Evolutionary conservation across 1,140 invertebrate genomes (phyloP).

Genomic region (Eulimnadia texana): DNA sequence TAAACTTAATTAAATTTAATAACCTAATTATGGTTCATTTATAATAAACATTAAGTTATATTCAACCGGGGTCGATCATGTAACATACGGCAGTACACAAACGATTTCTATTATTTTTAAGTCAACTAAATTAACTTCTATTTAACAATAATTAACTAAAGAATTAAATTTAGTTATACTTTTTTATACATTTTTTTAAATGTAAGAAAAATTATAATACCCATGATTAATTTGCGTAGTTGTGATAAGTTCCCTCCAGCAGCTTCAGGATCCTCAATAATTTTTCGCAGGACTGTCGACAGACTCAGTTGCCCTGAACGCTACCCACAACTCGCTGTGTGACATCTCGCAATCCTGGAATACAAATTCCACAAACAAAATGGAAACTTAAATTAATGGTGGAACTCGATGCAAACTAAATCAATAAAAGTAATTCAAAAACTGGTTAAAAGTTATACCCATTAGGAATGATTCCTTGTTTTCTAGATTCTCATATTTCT

Average conservation of each 20-base stretch:
- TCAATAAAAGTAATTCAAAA: too few species aligned
- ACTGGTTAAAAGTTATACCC: too few species aligned
- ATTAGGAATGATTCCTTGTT: neutral
- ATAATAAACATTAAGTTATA: too few species aligned
- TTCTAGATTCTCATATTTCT: neutral
- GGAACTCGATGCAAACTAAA: too few species aligned
- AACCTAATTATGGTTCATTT: neutral
- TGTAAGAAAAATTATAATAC: neutral
- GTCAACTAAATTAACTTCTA: too few species aligned
- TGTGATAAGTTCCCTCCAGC: neutral
- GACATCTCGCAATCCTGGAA: constrained; percentile 28
- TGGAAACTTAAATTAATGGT: too few species aligned
- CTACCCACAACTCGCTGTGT: constrained; percentile 39
- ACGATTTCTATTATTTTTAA: too few species aligned
- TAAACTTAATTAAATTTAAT: neutral
- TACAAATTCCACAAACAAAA: constrained; percentile 5
- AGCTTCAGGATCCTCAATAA: constrained; percentile 4
- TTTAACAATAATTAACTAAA: neutral
- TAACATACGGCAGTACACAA: too few species aligned
- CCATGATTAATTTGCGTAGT: constrained; percentile 2
- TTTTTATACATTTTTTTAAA: too few species aligned
- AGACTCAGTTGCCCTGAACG: constrained; percentile 43
- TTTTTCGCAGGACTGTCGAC: constrained; percentile 32
- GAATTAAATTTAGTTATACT: neutral
- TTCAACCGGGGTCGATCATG: too few species aligned